phyloP scores from a whole-genome alignment of 1,140 invertebrate species.

The Papilio machaon region DNA sequence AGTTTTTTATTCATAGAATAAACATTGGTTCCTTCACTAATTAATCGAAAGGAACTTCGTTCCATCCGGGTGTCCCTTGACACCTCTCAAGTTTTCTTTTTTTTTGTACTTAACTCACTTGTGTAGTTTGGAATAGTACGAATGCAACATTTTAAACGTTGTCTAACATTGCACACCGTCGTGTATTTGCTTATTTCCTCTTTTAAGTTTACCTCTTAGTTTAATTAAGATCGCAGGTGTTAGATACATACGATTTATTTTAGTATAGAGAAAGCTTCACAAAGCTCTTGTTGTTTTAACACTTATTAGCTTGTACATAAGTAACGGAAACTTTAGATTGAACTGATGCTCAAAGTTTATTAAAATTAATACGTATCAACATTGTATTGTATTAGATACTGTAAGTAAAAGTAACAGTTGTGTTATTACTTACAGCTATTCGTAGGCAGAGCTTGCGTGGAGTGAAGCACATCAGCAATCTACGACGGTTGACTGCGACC shows the following conservation, averaged over 20 bases:
- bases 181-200: slow-evolving; percentile 32
- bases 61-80: no score
- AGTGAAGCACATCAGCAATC: slow-evolving; percentile 64
- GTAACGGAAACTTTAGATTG: slow-evolving; percentile 39
- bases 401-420: slow-evolving; percentile 59
- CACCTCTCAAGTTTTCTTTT: no score
- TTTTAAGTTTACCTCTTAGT: slow-evolving; percentile 28
- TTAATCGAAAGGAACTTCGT: no score
- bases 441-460: slow-evolving; percentile 33
- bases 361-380: slow-evolving; percentile 21
- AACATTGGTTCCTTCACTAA: no score
- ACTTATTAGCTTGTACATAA: slow-evolving; percentile 19
- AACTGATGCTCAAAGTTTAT: slow-evolving; percentile 19
- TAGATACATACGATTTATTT: slow-evolving; percentile 39
- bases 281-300: slow-evolving; percentile 10
- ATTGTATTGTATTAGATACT: slow-evolving; percentile 46
- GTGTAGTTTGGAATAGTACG: no score
- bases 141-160: slow-evolving; percentile 28
- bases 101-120: no score
- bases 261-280: slow-evolving; percentile 5
- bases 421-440: slow-evolving; percentile 78
- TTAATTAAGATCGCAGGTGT: slow-evolving; percentile 34
- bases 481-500: slow-evolving; percentile 70
- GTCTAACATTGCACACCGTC: slow-evolving; percentile 10
- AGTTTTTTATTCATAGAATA: no score